Evolutionary conservation across 2,113 vertebrate genomes (phyloP).

Genomic region (Otocyon megalotis): DNA sequence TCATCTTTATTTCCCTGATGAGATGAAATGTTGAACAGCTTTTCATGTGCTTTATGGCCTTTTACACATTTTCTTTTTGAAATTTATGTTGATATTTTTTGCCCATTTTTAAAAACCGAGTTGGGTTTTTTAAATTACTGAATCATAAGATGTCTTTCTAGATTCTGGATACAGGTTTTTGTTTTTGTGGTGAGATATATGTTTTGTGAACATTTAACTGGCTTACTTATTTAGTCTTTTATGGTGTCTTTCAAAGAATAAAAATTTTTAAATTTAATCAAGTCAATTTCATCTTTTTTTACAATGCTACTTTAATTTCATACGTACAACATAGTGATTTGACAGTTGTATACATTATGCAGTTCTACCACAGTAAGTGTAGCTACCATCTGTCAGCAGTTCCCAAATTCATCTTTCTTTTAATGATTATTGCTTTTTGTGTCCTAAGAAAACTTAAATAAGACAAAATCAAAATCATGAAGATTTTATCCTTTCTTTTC

Average conservation of each 20-base stretch:
- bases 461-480: background rate
- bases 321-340: background rate
- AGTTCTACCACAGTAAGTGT: background rate
- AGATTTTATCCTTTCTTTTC: background rate
- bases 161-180: background rate
- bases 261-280: background rate
- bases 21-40: background rate
- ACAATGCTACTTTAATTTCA: background rate
- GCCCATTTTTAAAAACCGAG: background rate
- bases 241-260: background rate
- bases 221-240: background rate
- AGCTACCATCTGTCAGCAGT: background rate
- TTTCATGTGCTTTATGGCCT: background rate
- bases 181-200: background rate
- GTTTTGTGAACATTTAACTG: conserved; percentile 7
- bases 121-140: background rate
- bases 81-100: conserved; percentile 26
- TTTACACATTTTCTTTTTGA: conserved; percentile 3
- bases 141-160: background rate
- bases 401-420: background rate
- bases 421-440: background rate
- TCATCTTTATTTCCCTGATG: background rate
- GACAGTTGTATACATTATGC: background rate
- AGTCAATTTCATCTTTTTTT: background rate
- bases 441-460: background rate